Conservation (phyloP, 2,113 vertebrate genomes). For the Sula dactylatra region DNA sequence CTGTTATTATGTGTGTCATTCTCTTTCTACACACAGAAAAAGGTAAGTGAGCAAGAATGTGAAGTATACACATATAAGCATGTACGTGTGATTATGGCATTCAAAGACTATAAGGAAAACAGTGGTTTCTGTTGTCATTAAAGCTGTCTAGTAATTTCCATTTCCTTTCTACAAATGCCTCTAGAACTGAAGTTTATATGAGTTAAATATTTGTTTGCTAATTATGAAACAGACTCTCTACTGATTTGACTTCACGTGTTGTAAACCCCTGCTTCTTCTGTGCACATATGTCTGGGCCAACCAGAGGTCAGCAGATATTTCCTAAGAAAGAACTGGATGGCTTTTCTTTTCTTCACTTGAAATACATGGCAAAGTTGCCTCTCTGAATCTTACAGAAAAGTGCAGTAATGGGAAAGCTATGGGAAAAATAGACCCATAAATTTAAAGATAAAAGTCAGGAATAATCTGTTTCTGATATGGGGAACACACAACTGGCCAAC, state of each 20-base stretch:
- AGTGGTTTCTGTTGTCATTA: background rate
- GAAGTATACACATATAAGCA: background rate
- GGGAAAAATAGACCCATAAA: background rate
- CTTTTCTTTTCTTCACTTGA: background rate
- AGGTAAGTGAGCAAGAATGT: background rate
- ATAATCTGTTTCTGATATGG: background rate
- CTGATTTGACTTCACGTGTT: background rate
- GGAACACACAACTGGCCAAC: background rate
- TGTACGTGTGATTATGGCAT: background rate
- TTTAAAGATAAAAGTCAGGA: background rate
- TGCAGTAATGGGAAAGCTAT: background rate
- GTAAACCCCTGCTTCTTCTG: background rate
- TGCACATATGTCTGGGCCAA: background rate
- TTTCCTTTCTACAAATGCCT: background rate
- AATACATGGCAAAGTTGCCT: background rate
- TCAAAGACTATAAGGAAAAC: background rate
- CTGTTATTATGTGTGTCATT: background rate
- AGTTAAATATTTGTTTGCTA: background rate
- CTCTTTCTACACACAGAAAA: background rate
- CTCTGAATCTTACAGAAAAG: background rate
- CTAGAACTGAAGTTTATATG: background rate
- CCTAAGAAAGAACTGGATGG: background rate
- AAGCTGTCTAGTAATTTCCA: background rate
- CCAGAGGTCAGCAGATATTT: background rate
- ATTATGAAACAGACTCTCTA: background rate